Evolutionary conservation across 2,797 vertebrate genomes (phyloP).

Genomic region (Eulemur albifrons): DNA sequence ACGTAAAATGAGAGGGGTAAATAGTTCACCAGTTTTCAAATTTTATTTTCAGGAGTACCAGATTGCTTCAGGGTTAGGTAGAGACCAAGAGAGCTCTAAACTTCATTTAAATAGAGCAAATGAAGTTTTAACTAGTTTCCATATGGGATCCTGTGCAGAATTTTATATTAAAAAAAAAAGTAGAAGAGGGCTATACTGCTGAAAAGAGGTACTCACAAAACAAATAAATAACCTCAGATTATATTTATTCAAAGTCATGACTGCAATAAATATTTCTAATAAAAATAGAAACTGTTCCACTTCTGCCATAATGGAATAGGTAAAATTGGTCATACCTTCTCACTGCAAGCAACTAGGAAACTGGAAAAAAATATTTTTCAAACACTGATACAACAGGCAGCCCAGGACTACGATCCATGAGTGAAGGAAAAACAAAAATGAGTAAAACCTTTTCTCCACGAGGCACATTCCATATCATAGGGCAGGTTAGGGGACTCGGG

Average conservation of each 20-base stretch:
- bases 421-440: not conserved
- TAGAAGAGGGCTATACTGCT: not conserved
- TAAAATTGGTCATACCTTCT: not conserved
- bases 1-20: conserved; percentile 66
- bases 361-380: not conserved
- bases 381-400: not conserved
- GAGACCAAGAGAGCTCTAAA: not conserved
- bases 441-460: not conserved
- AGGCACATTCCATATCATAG: not conserved
- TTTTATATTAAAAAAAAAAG: not conserved
- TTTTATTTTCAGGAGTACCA: conserved; percentile 55
- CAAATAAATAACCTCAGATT: conserved; percentile 25
- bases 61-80: conserved; percentile 3
- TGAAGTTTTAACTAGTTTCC: conserved; percentile 49
- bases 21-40: conserved; percentile 53
- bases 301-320: not conserved
- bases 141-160: not conserved
- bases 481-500: not conserved
- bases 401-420: not conserved
- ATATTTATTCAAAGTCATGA: conserved; percentile 29
- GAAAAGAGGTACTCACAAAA: conserved; percentile 15
- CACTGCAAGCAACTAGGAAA: conserved; percentile 13
- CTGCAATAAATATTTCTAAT: not conserved
- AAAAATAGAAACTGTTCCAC: conserved; percentile 12
- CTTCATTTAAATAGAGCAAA: conserved; percentile 50